Evolutionary conservation across 2,888 invertebrate species (phyloP), one percentile per base, ranked within the genome.

Genomic region (Rotaria socialis): DNA sequence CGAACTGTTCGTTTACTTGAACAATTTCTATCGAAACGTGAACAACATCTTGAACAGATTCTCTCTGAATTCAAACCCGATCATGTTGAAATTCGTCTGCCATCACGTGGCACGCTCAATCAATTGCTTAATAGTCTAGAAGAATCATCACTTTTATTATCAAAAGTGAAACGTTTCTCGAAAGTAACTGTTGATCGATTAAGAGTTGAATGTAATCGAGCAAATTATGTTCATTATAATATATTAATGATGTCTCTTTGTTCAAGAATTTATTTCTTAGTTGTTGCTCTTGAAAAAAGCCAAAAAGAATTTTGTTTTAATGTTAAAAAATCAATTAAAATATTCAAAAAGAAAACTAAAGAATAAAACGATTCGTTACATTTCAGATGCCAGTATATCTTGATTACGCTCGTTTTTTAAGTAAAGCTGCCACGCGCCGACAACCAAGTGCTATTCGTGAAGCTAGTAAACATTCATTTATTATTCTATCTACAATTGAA

Each of bases 171-270:
- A 43, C 24, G 7, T n/a, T n/a, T 80, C n/a, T 47, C 47, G 11
- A 80, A 80, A 80, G 19, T 22, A 80, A 47, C 47, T 14, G 80
- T 80, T 43, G 47, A 47, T 80, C 22, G 47, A 24, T n/a, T 80
- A 47, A 22, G 80, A 47, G 47, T 80, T 47, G 80, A 80, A 80
- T 80, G 80, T 80, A 14, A 7, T n/a, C 43, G 80, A n/a, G 47
- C 41, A 47, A 80, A 80, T 47, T 80, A 47, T 80, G 47, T 80
- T 80, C 80, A 80, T 80, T 80, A 80, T 80, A 80, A 80, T 80
- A 80, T 80, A 11, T 43, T 80, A n/a, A 80, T 80, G 2, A 80
- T 80, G 47, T 43, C 80, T 24, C 80, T 80, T 22, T 80, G 80
- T 80, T 80, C 80, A 47, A 43, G 80, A 47, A 80, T 80, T 80